Conservation (phyloP, 1,140 invertebrate species). For the Globodera rostochiensis region DNA sequence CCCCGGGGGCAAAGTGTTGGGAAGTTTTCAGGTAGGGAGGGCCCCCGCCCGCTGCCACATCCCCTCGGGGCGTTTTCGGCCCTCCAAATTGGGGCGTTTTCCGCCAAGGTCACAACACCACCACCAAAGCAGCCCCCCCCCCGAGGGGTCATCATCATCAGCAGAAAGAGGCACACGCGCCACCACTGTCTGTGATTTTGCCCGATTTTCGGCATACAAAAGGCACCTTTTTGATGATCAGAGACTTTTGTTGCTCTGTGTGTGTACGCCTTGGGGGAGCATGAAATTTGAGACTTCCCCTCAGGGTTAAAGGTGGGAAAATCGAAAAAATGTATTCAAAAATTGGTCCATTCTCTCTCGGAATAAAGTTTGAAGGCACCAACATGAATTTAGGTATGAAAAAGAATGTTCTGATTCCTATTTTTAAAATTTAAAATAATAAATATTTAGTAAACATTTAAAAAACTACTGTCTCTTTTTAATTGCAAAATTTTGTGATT, state of each 20-base stretch:
- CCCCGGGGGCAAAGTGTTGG: neutral
- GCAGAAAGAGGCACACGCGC: constrained; percentile 20
- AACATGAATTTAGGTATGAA: no score
- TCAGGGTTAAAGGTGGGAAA: no score
- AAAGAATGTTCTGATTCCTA: no score
- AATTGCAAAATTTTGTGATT: no score
- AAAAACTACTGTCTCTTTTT: no score
- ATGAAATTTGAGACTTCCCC: neutral
- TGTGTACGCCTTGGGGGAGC: constrained; percentile 6
- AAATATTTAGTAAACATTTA: no score
- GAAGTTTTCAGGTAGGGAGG: neutral
- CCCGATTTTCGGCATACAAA: constrained; percentile 16
- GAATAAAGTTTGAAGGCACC: no score
- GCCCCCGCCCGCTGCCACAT: neutral
- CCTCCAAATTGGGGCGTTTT: neutral
- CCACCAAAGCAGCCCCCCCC: neutral
- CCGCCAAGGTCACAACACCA: neutral
- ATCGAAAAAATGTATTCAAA: neutral
- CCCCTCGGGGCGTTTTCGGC: neutral
- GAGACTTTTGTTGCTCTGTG: neutral
- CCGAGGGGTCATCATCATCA: constrained; percentile 7
- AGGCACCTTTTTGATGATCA: neutral
- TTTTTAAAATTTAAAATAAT: no score
- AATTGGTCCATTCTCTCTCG: neutral
- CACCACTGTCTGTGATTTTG: neutral